Base-by-base conservation (phyloP, 2,888 invertebrate genomes). In the Aporophyla lueneburgensis region DNA sequence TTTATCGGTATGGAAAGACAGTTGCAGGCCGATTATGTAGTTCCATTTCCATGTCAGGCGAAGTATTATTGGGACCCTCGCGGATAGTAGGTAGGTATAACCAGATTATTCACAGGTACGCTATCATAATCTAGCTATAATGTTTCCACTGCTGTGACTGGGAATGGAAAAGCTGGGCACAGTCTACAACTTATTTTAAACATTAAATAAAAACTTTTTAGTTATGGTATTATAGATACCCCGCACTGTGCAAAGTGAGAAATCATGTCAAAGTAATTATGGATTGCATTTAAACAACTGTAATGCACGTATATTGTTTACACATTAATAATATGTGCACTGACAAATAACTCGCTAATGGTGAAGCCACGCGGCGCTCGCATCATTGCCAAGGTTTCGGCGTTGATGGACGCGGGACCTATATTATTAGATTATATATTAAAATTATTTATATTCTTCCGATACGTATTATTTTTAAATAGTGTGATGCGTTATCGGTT, bases 361-460 rank as follows among this genome's bases (percentile, higher is more conserved):
- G 40, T 71, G 51, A 62, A 78, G 85, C 85, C 83, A 70, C 71
- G 68, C 80, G n/a, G 12, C 59, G 40, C 19, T 61, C 58, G 46
- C 72, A 65, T 69, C 87, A 87, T 53, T 88, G 88, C 84, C 88
- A 87, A 87, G 87, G 87, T 79, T 78, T 59, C 2, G 33, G 6
- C 27, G 33, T 21, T 78, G 84, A 86, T 84, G 82, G 87, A 87
- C 87, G 77, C 71, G 81, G 62, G 80, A 73, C 56, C 56, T 72
- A 56, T 58, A 76, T 78, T 70, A 73, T 79, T 80, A 67, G 43
- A 51, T 79, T 9, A 49, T 71, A 24, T 81, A 71, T 69, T 68
- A 71, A 73, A 61, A 21, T 74, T 76, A 74, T 85, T 81, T 71
- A 81, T 81, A 74, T 62, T 77, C 63, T 77, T 83, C 67, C 72